Evolutionary conservation across 2,888 invertebrate genomes (phyloP), one percentile per base, ranked within the genome.

Genomic region (Nebria salina): DNA sequence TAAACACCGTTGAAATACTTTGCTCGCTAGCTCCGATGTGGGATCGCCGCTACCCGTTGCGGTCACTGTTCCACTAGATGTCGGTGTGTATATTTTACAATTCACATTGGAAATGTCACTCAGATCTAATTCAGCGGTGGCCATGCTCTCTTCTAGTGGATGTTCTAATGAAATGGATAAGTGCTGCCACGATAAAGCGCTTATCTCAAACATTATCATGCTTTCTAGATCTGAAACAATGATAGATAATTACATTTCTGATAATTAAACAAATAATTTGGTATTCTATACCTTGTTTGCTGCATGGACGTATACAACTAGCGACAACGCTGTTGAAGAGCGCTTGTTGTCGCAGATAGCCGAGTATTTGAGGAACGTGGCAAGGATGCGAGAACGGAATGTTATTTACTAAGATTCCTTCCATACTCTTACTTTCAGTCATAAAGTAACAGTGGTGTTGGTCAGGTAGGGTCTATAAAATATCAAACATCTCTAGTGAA

Each of bases 391-490:
- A 97, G 90, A 98, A 98, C 0, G 97, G 97, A 81, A 98, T 94
- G 83, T 94, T 94, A 75, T 92, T 90, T 75, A 97, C 94, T 85
- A 95, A 88, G 84, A 95, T 92, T 6, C 96, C 97, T 83, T 94
- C 93, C 89, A 96, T 90, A 42, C 91, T 92, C 83, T 93, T 93
- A 83, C 94, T 94, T 87, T 96, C 96, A 41, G 97, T 97, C 90
- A 98, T 92, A 89, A 96, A 97, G 89, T 97, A 98, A 87, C 97
- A 97, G 87, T 98, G 98, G 82, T 94, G 94, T 88, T 98, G 98
- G 87, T 97, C 98, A 0, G 98, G 97, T 73, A 98, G 90, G 81
- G 94, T 95, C 96, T 96, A 89, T 15, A 89, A 89, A 26, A 84
- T 84, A 83, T 72, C 82, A 20, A 15, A 70, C 25, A 70, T 26